Conservation (phyloP, 2,888 invertebrate genomes). For the Tillus elongatus region DNA sequence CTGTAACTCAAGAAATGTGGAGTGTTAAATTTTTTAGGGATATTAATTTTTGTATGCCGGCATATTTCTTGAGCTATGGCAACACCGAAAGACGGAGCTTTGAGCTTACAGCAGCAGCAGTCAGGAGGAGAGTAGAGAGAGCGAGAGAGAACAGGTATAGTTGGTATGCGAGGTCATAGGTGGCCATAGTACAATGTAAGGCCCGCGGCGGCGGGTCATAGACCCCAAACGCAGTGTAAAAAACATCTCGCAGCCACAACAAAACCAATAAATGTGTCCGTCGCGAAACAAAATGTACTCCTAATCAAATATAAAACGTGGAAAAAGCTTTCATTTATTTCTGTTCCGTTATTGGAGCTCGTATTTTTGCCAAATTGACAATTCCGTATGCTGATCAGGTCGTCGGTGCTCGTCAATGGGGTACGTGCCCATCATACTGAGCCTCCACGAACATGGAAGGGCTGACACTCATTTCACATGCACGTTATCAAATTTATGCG, state of each 20-base stretch:
- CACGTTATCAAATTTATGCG: constrained; percentile 1
- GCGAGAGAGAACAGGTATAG: constrained; percentile 34
- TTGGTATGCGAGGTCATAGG: constrained; percentile 43
- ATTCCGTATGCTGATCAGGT: constrained; percentile 22
- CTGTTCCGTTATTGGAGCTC: constrained; percentile 15
- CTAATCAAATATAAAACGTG: constrained; percentile 1
- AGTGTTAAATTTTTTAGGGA: too few relatives aligned
- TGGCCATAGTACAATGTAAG: constrained; percentile 37
- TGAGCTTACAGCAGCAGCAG: too few relatives aligned
- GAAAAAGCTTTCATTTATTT: constrained; percentile 9
- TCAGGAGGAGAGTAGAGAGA: too few relatives aligned
- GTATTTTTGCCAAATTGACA: constrained; percentile 21
- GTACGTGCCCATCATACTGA: neutral
- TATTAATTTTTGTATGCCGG: too few relatives aligned
- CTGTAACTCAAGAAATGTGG: too few relatives aligned
- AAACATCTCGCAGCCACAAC: constrained; percentile 6
- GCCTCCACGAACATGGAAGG: neutral
- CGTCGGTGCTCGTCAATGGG: constrained; percentile 10
- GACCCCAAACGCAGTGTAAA: constrained; percentile 30
- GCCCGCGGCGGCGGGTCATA: constrained; percentile 37
- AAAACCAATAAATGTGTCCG: constrained; percentile 7
- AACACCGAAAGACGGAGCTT: too few relatives aligned
- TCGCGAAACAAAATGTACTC: neutral
- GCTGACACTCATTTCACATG: neutral
- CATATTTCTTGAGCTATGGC: too few relatives aligned